Evolutionary conservation across 1,140 invertebrate species (phyloP).

Genomic region (Lineus longissimus): DNA sequence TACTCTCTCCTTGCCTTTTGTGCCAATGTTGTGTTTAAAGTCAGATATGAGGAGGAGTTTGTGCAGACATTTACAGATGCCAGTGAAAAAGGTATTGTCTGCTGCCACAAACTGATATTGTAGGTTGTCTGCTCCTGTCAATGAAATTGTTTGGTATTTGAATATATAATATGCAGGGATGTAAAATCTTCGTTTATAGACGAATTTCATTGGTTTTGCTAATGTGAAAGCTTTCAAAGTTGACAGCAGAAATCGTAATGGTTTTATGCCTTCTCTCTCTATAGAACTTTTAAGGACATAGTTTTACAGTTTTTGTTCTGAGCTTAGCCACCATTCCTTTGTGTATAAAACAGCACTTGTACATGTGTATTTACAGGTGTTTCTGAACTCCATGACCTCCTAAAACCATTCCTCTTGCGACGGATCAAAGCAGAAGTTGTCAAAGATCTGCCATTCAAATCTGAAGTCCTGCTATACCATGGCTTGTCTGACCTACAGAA

Average conservation of each 20-base stretch:
- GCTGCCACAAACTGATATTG: neutral
- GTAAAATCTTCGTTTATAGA: no score
- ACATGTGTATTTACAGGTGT: conserved; percentile 31
- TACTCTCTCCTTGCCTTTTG: conserved; percentile 96
- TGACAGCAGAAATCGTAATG: no score
- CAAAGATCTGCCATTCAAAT: conserved; percentile 45
- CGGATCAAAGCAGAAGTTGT: conserved; percentile 46
- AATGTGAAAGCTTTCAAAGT: no score
- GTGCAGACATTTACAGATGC: conserved; percentile 29
- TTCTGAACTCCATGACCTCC: conserved; percentile 35
- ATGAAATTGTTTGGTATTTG: neutral
- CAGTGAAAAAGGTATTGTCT: conserved; percentile 15
- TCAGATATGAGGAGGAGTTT: conserved; percentile 31
- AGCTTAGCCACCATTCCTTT: no score
- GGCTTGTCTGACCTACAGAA: conserved; percentile 48
- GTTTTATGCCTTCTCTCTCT: no score
- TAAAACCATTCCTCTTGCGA: conserved; percentile 46
- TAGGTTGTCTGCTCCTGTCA: neutral
- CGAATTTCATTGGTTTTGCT: no score
- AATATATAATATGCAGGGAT: no score
- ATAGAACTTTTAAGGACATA: no score
- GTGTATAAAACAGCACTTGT: no score
- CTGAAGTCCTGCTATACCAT: conserved; percentile 51
- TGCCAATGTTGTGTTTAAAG: conserved; percentile 84
- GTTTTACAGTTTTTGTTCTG: no score